Evolutionary conservation across 37 sponge, comb jelly and placozoan genomes (phyloP).

Genomic region (Cladorhizidae sp.): DNA sequence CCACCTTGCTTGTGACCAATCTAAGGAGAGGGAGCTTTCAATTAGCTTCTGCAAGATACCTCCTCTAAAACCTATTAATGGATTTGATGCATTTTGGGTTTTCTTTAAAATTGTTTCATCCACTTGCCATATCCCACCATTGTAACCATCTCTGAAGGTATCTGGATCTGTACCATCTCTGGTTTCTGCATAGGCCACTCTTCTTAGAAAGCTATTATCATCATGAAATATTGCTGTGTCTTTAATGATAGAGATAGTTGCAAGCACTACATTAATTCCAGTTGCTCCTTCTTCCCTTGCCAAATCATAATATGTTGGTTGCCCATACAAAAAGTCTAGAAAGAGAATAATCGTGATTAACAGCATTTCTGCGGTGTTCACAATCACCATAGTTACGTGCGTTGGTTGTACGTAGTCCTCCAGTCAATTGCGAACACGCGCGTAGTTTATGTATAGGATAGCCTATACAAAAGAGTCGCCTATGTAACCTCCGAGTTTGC

Average conservation of each 20-base stretch:
- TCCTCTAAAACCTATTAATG: neutral
- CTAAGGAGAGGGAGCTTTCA: neutral
- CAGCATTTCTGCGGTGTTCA: too few relatives aligned
- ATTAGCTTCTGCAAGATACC: neutral
- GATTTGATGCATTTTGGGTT: slow-evolving; percentile 1
- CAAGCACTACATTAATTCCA: slow-evolving; percentile 23
- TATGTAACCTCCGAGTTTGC: too few relatives aligned
- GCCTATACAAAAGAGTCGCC: too few relatives aligned
- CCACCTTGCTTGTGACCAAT: slow-evolving; percentile 22
- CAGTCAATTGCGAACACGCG: too few relatives aligned
- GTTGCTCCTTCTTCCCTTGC: slow-evolving; percentile 1
- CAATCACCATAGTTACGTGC: too few relatives aligned
- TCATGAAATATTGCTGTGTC: slow-evolving; percentile 14
- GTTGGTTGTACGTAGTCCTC: too few relatives aligned
- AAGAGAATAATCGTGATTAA: too few relatives aligned
- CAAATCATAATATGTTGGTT: too few relatives aligned
- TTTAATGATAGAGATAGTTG: slow-evolving; percentile 3
- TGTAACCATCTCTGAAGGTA: slow-evolving; percentile 36
- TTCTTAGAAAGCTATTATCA: slow-evolving; percentile 34
- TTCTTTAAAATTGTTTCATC: slow-evolving; percentile 25
- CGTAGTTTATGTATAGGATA: too few relatives aligned
- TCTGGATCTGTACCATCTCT: slow-evolving; percentile 32
- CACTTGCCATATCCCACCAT: slow-evolving; percentile 52
- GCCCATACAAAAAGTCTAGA: too few relatives aligned
- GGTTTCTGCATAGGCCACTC: slow-evolving; percentile 43